Evolutionary conservation across 2,888 invertebrate species (phyloP), one percentile per base, ranked within the genome.

Genomic region (Nomada flava): DNA sequence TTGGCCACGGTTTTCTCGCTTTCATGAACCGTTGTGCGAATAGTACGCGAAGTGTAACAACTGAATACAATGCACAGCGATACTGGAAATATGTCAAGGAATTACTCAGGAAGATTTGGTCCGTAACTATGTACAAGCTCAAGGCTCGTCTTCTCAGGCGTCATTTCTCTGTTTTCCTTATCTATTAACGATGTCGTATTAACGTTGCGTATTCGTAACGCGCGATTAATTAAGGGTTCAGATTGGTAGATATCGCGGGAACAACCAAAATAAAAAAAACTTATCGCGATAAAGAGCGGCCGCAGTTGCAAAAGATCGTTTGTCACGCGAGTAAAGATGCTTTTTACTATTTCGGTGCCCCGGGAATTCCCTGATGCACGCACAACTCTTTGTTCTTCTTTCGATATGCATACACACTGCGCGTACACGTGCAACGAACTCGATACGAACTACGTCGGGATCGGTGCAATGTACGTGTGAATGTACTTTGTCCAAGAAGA

Each of bases 361-460:
- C 44, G 83, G 83, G 78, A 78, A 82, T 78, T 73, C 79, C 83
- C 78, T 55, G 47, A 69, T 65, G 64, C 62, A 29, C 36, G 57
- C 64, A 53, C 55, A 4, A 42, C 53, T 78, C 84, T 84, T 84
- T 84, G 80, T 84, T 84, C 84, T 72, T 69, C 57, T 84, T 77
- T 84, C 59, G 74, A 77, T 76, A 64, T 62, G 15, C 18, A 59
- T 53, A 64, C 18, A 26, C 47, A 50, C 23, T 1, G 26, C 7
- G 57, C 11, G 50, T 53, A 70, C 67, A 81, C 80, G 87, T 83
- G 71, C 81, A 85, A 79, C 74, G 86, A 87, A 86, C 86, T 44
- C 50, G n/a, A 7, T n/a, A n/a, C 70, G 47, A 76, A 71, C 76
- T 79, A 57, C 18, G 74, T 44, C n/a, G 26, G 42, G 59, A n/a